phyloP scores from a whole-genome alignment of 2,113 vertebrate genomes.

The Narcine bancroftii region DNA sequence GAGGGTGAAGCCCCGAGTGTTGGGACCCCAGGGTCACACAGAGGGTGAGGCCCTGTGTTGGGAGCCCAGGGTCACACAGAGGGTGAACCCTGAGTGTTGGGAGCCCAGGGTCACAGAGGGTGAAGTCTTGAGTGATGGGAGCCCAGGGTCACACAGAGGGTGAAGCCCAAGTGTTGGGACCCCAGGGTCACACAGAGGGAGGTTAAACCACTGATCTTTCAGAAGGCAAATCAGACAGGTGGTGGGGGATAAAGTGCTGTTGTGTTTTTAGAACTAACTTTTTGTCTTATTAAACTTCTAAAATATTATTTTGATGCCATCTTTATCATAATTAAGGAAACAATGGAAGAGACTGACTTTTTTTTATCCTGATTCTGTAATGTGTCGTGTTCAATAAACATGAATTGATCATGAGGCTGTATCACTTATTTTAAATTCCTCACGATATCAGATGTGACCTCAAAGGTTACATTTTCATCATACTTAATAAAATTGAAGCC shows the following conservation, averaged over 20 bases:
- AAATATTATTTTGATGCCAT: not conserved
- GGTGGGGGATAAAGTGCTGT: not conserved
- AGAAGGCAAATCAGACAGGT: not conserved
- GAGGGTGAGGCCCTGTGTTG: not conserved
- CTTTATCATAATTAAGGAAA: not conserved
- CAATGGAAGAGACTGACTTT: not conserved
- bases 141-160: no score
- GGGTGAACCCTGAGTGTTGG: no score
- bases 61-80: no score
- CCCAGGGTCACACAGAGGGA: no score
- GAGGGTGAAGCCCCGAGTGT: not conserved
- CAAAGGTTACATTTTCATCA: not conserved
- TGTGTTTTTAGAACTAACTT: not conserved
- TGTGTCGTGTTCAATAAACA: not conserved
- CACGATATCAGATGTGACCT: not conserved
- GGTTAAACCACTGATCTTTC: no score
- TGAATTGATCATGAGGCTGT: not conserved
- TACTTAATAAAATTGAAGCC: not conserved
- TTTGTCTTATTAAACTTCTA: no score
- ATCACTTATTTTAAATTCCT: not conserved
- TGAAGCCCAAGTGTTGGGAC: not conserved
- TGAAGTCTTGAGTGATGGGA: no score
- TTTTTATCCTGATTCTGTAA: constrained; percentile 12
- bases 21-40: not conserved
- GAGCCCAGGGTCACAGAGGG: no score